A percentile compares a stretch with the other conserved stretches of the same genome.
Evolutionary conservation across 1,140 invertebrate species (phyloP).

Genomic region (Papilio helenus): DNA sequence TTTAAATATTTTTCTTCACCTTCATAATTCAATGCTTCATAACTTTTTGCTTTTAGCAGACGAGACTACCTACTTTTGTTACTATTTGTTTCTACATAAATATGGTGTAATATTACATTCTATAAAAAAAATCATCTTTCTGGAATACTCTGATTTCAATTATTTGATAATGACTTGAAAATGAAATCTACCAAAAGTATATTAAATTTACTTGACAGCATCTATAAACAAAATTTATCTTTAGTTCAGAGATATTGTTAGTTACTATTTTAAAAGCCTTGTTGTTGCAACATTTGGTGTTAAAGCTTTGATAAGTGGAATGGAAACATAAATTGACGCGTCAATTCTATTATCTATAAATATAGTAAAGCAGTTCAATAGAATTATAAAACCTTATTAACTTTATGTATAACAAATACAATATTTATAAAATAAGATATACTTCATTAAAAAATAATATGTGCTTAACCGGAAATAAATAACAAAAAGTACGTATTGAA

Average conservation of each 20-base stretch:
- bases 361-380: background rate
- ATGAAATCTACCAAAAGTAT: background rate
- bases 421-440: too few species aligned
- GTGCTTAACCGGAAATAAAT: background rate
- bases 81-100: background rate
- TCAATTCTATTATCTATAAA: background rate
- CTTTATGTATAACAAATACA: background rate
- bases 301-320: constrained; percentile 6
- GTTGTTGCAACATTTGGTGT: background rate
- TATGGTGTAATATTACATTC: background rate
- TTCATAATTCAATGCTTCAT: constrained; percentile 81
- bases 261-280: constrained; percentile 4
- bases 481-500: background rate
- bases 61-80: constrained; percentile 51
- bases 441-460: too few species aligned
- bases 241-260: background rate
- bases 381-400: background rate
- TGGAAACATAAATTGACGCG: background rate
- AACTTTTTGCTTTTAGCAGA: constrained; percentile 73
- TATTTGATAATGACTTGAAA: background rate
- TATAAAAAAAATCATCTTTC: background rate
- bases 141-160: background rate
- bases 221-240: background rate
- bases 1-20: constrained; percentile 74
- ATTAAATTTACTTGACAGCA: background rate